phyloP scores from a whole-genome alignment of 2,888 invertebrate species.

The Agrotis clavis region DNA sequence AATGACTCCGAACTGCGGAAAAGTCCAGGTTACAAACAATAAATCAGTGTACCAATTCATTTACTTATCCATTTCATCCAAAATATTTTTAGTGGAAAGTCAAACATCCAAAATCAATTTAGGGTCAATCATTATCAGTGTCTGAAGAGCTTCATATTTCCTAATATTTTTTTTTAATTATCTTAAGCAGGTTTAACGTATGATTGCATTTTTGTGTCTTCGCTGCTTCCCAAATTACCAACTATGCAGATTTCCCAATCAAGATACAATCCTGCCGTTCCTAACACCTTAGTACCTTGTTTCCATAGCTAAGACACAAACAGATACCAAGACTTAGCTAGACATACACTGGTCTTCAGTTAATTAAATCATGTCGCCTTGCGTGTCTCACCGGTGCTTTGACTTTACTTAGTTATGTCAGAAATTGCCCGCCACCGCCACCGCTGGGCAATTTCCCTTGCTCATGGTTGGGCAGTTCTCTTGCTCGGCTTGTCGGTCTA shows the following conservation, averaged over 20 bases:
- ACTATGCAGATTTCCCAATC: conserved; percentile 48
- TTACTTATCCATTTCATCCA: too few relatives aligned
- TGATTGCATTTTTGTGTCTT: too few relatives aligned
- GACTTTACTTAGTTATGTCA: conserved; percentile 40
- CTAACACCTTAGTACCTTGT: conserved; percentile 7
- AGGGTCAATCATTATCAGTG: too few relatives aligned
- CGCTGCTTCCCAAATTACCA: conserved; percentile 3
- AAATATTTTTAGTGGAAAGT: too few relatives aligned
- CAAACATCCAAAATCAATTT: too few relatives aligned
- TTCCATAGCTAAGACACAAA: conserved; percentile 23
- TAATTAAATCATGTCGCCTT: conserved; percentile 55
- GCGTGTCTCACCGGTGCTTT: conserved; percentile 38
- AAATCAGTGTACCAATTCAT: too few relatives aligned
- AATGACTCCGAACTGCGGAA: too few relatives aligned
- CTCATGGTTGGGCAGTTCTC: conserved; percentile 24
- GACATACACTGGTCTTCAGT: conserved; percentile 32
- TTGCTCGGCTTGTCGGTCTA: conserved; percentile 3
- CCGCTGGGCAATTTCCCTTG: conserved; percentile 13
- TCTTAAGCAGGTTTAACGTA: too few relatives aligned
- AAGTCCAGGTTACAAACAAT: too few relatives aligned
- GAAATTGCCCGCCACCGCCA: conserved; percentile 24
- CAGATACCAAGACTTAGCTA: conserved; percentile 20
- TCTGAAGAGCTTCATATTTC: too few relatives aligned
- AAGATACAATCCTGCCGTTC: conserved; percentile 9
- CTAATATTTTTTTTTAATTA: too few relatives aligned